These are phyloP conservation scores for Graptemys geographica DNA, from an alignment of 2,797 vertebrate genomes.

Conservation along the genomic window DNA sequence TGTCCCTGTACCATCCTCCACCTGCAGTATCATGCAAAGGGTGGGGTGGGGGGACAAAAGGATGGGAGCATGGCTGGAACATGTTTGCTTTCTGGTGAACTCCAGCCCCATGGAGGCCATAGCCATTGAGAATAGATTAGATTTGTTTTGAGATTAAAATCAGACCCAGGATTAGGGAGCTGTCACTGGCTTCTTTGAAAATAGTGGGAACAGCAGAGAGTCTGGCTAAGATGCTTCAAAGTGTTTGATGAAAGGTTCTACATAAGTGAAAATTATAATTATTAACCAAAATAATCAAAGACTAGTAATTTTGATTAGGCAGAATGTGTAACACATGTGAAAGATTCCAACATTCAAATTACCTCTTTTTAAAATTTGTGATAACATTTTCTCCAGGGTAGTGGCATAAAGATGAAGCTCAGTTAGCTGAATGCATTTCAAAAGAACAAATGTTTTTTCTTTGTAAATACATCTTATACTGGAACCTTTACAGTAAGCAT, in stretches of 20 bases:
- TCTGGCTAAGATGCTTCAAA: not conserved
- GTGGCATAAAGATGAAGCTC: not conserved
- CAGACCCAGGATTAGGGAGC: not conserved
- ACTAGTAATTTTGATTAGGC: fast-evolving
- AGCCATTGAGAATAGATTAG: not conserved
- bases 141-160: not conserved
- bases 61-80: not conserved
- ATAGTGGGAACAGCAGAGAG: not conserved
- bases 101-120: fast-evolving
- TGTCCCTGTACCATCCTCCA: not conserved
- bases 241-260: not conserved
- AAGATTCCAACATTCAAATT: not conserved
- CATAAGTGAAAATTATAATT: fast-evolving
- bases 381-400: not conserved
- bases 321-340: not conserved
- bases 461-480: not conserved
- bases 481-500: not conserved
- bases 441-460: fast-evolving
- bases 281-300: not conserved
- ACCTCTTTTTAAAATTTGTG: not conserved
- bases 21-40: not conserved
- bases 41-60: not conserved
- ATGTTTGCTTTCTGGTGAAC: not conserved
- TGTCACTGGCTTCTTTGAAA: not conserved
- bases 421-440: not conserved